phyloP scores from a whole-genome alignment of 2,888 invertebrate species.

The Drosophila siamana region DNA sequence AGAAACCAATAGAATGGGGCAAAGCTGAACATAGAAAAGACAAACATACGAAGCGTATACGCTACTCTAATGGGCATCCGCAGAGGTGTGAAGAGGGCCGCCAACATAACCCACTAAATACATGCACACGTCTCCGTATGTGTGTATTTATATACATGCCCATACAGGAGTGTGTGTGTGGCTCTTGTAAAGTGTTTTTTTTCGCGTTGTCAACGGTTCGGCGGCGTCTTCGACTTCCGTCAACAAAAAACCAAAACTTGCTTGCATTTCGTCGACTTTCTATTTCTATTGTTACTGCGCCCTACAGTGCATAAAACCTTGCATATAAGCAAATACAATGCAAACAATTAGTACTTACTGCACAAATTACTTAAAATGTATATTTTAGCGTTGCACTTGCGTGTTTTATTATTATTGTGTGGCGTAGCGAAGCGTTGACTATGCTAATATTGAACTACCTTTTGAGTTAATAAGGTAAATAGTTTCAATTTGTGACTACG shows the following conservation, averaged over 20 bases:
- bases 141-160: neutral
- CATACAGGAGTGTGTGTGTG: constrained; percentile 13
- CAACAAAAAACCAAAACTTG: constrained; percentile 60
- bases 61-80: constrained; percentile 42
- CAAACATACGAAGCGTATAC: constrained; percentile 53
- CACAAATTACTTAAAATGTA: constrained; percentile 2
- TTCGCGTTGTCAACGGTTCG: constrained; percentile 44
- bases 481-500: constrained; percentile 36
- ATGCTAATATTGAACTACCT: constrained; percentile 60
- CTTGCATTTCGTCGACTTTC: constrained; percentile 68
- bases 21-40: constrained; percentile 45
- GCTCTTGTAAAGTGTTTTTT: constrained; percentile 23
- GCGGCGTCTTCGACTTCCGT: constrained; percentile 64
- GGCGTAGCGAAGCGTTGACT: constrained; percentile 17
- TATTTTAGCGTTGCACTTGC: constrained; percentile 52
- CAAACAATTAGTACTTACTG: constrained; percentile 36
- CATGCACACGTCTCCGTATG: constrained; percentile 1
- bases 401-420: neutral
- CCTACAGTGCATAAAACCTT: constrained; percentile 38
- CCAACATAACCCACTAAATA: constrained; percentile 43
- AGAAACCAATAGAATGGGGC: constrained; percentile 64
- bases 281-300: constrained; percentile 64
- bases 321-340: constrained; percentile 16
- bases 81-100: constrained; percentile 53
- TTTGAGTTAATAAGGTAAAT: constrained; percentile 50